phyloP scores from a whole-genome alignment of 2,113 vertebrate species.

The Lates calcarifer region DNA sequence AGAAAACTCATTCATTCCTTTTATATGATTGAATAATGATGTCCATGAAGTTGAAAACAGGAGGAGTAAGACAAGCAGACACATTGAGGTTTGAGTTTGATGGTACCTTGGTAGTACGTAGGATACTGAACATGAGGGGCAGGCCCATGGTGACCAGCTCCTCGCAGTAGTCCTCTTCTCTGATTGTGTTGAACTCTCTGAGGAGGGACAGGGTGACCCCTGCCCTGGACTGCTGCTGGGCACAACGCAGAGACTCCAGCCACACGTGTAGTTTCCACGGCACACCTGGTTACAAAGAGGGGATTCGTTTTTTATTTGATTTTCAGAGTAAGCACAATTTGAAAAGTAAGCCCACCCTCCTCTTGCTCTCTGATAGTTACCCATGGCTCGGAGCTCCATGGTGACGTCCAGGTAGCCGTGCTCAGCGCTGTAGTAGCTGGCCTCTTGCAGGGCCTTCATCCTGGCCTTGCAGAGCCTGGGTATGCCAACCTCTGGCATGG shows the following conservation, averaged over 20 bases:
- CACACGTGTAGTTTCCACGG: conserved; percentile 98
- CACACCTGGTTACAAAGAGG: conserved; percentile 85
- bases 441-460: conserved; percentile 96
- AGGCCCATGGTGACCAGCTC: conserved; percentile 91
- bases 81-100: background rate
- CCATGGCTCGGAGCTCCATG: conserved; percentile 93
- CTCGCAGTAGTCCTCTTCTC: conserved; percentile 93
- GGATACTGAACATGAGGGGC: conserved; percentile 93
- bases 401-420: conserved; percentile 98
- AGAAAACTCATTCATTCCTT: background rate
- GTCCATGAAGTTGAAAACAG: background rate
- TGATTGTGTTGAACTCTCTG: conserved; percentile 92
- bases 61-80: background rate
- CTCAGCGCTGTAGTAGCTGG: conserved; percentile 97
- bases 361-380: conserved; percentile 76
- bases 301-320: background rate
- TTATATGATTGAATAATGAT: background rate
- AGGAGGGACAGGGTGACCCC: conserved; percentile 91
- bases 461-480: conserved; percentile 90
- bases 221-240: conserved; percentile 91
- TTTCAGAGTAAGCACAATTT: background rate
- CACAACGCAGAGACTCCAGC: conserved; percentile 93
- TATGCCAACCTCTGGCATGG: conserved; percentile 80
- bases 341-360: background rate
- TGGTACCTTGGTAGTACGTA: conserved; percentile 92